Conservation (phyloP, 2,797 vertebrate genomes). For the Crax fasciolata region DNA sequence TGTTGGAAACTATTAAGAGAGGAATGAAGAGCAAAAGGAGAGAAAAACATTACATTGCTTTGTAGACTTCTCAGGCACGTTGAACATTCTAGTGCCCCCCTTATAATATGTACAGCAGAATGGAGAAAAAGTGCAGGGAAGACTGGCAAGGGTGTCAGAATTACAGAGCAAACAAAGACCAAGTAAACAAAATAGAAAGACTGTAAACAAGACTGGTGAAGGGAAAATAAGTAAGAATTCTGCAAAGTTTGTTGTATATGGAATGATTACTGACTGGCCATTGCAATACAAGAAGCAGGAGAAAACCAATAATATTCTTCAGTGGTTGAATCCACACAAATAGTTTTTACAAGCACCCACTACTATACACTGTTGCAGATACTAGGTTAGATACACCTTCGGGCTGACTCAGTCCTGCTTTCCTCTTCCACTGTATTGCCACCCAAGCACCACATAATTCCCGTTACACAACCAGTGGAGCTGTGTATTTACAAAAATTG, state of each 20-base stretch:
- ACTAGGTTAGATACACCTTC: neutral
- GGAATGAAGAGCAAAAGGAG: neutral
- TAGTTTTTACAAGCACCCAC: neutral
- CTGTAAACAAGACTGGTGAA: neutral
- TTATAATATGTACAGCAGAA: neutral
- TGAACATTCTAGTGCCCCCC: neutral
- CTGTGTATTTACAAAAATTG: neutral
- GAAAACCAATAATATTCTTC: neutral
- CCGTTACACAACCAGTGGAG: neutral
- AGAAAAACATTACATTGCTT: neutral
- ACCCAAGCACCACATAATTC: neutral
- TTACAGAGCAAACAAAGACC: neutral
- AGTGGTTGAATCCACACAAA: neutral
- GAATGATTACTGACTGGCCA: accelerated
- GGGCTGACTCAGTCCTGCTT: neutral
- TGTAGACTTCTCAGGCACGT: neutral
- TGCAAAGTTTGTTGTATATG: neutral
- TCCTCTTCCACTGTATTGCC: neutral
- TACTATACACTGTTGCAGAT: neutral
- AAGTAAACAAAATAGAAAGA: neutral
- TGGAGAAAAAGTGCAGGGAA: neutral
- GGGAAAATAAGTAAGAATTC: neutral
- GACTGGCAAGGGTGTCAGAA: neutral
- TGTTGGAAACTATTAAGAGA: neutral
- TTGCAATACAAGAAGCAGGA: neutral